Percentiles rank a stretch among this genome's conserved stretches.
Evolutionary conservation across 2,888 invertebrate genomes (phyloP).

Genomic region (Monochamus alternatus): DNA sequence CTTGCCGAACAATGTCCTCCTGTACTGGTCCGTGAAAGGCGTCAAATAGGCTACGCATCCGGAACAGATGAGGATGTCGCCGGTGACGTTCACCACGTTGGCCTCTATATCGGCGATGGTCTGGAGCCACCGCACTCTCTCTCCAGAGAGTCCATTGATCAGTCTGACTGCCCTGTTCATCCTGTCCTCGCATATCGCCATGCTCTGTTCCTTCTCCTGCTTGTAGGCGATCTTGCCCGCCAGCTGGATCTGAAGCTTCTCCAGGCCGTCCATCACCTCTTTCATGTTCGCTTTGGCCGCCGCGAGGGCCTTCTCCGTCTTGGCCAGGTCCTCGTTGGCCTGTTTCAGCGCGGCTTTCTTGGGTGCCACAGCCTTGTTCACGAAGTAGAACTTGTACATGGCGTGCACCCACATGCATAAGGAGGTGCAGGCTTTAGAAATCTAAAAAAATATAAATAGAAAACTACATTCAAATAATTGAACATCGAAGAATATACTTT

Average conservation of each 20-base stretch:
- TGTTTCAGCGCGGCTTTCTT: constrained; percentile 87
- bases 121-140: constrained; percentile 77
- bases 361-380: constrained; percentile 87
- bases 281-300: constrained; percentile 86
- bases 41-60: constrained; percentile 88
- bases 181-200: constrained; percentile 83
- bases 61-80: constrained; percentile 80
- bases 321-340: constrained; percentile 80
- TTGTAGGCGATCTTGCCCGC: constrained; percentile 82
- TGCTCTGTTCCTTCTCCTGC: constrained; percentile 81
- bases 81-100: constrained; percentile 76
- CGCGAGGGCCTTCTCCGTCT: constrained; percentile 79
- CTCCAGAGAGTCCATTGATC: constrained; percentile 62
- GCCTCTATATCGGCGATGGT: constrained; percentile 77
- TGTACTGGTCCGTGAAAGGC: constrained; percentile 81
- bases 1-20: constrained; percentile 73
- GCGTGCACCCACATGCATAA: constrained; percentile 94
- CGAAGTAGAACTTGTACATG: constrained; percentile 94
- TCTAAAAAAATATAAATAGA: constrained; percentile 68
- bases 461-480: background rate
- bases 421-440: constrained; percentile 86
- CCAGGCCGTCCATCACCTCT: constrained; percentile 84
- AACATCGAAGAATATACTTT: constrained; percentile 69
- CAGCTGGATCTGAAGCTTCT: constrained; percentile 81
- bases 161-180: constrained; percentile 84